Conservation (phyloP, 2,113 vertebrate species). For the Pampusana beccarii region DNA sequence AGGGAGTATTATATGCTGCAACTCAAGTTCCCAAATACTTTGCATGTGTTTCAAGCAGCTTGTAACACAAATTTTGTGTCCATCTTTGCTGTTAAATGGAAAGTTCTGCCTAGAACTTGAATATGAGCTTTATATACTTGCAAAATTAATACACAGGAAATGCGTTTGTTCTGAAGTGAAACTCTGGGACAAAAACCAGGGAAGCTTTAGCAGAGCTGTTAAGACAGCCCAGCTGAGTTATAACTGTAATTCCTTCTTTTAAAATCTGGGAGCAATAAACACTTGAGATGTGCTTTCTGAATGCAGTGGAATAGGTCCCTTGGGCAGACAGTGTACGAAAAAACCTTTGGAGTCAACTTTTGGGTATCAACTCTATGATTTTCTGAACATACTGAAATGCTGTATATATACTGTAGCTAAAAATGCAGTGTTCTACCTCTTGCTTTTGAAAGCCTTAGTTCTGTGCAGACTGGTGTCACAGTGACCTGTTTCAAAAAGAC, state of each 20-base stretch:
- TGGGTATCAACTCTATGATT: background rate
- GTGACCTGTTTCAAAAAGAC: background rate
- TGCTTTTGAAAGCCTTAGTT: background rate
- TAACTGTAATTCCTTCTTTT: slow-evolving; percentile 12
- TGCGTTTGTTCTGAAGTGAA: background rate
- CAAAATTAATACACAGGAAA: background rate
- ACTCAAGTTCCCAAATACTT: background rate
- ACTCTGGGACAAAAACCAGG: background rate
- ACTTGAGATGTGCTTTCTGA: background rate
- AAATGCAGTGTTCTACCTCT: background rate
- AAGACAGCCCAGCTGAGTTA: slow-evolving; percentile 2
- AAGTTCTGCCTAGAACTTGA: background rate
- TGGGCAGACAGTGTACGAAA: background rate
- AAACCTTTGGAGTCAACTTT: background rate
- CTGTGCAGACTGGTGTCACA: background rate
- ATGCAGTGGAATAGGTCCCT: background rate
- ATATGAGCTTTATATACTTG: background rate
- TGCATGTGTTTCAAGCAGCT: background rate
- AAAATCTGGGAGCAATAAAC: slow-evolving; percentile 39
- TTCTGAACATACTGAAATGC: background rate
- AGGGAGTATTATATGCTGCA: background rate
- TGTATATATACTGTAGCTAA: background rate
- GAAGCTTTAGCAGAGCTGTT: slow-evolving; percentile 7
- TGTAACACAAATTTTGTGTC: background rate
- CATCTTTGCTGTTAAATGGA: background rate